Percentiles rank a stretch among this genome's conserved stretches.
phyloP scores from a whole-genome alignment of 2,888 invertebrate genomes.

The Serrognathus titanus region DNA sequence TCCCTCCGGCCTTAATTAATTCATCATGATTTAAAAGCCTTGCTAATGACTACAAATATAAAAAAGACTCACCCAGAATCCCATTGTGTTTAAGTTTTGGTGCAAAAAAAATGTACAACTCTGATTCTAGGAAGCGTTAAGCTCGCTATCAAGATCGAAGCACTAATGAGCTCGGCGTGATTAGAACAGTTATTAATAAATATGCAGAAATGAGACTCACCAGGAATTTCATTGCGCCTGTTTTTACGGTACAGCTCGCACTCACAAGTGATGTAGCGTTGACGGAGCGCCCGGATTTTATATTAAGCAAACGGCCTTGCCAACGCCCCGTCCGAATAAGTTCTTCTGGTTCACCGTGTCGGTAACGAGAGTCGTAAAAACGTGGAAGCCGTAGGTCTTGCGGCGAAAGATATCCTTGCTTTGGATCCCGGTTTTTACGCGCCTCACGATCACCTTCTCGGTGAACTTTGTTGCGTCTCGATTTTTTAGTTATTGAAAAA shows the following conservation, averaged over 20 bases:
- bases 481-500: not conserved
- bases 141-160: not conserved
- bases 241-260: constrained; percentile 6
- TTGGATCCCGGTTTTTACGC: not conserved
- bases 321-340: constrained; percentile 14
- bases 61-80: no score
- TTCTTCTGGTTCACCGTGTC: constrained; percentile 10
- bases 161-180: not conserved
- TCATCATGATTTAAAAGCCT: no score
- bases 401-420: no score
- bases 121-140: no score
- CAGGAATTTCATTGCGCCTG: constrained; percentile 13
- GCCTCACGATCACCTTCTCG: not conserved
- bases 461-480: not conserved
- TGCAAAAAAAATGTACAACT: no score
- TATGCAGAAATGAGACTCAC: constrained; percentile 10
- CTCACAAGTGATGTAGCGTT: constrained; percentile 12
- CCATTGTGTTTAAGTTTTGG: no score
- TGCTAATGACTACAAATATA: no score
- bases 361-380: constrained; percentile 10
- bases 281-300: constrained; percentile 8
- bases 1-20: no score
- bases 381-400: not conserved
- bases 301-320: constrained; percentile 12
- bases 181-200: not conserved